Base-by-base conservation (phyloP, 2,113 vertebrate species). In the Mustelus asterias region DNA sequence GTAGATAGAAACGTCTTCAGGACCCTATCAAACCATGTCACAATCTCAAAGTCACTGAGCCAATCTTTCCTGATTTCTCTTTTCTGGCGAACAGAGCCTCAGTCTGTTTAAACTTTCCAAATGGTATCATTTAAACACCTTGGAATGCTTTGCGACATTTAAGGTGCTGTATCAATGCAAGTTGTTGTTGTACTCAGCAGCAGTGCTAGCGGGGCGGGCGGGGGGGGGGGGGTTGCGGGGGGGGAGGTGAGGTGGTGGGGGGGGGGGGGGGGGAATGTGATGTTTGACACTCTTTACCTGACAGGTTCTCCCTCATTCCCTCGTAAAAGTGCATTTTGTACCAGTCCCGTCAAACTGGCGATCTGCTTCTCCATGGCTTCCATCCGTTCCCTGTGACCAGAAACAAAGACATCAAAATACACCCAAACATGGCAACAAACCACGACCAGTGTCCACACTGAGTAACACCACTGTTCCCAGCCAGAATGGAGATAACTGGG, bases 351-450 rank as follows among this genome's bases (percentile, higher is more conserved):
- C 96, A 99, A 98, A 97, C 99, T 99, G 97, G 99, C 99, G 7
- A 99, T 99, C 97, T 99, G 99, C 97, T 99, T 99, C 97, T 99
- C 99, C 99, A 99, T 99, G 2, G 99, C 99, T 96, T 99, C 99
- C 99, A 99, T 99, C 26, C 99, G 98, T 97, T 99, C 99, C 97
- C 99, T 99, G 96, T 76, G 95, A 92, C 96, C 96, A 8, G 16
- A 0, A 76, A 41, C 10, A 44, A 72, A 95, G 94, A 16, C 67
- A 95, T 2, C 22, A 72, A 33, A 48, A 95, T 60, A 33, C 33
- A 76, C 69, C 76, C 69, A 95, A 69, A 95, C 33, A 37, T 54
- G 29, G 16, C 9, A 33, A 29, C 88, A 33, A 60, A 33, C 48
- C 88, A 29, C 3, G 48, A 0, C 26, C 29, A 13, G n/a, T 4